phyloP scores from a whole-genome alignment of 2,797 vertebrate genomes.

The Muscicapa striata region DNA sequence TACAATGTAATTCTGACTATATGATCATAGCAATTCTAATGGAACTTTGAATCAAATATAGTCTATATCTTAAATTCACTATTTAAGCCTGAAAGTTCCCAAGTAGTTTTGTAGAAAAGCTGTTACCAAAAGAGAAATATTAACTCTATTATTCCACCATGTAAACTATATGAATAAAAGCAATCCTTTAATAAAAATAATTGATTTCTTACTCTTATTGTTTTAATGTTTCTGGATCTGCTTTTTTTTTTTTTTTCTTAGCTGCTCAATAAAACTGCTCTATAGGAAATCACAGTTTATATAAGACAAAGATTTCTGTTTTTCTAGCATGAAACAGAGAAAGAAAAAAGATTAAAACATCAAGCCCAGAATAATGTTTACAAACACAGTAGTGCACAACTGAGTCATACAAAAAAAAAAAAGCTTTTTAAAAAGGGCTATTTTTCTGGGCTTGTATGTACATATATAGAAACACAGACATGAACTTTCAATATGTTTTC shows the following conservation, averaged over 20 bases:
- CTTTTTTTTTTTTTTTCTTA: no score
- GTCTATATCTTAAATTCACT: not conserved
- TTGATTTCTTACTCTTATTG: not conserved
- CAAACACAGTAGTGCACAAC: not conserved
- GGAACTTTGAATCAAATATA: not conserved
- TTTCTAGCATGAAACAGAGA: not conserved
- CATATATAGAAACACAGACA: not conserved
- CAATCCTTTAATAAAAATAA: not conserved
- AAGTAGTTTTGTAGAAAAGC: not conserved
- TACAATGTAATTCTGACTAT: not conserved
- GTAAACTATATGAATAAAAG: not conserved
- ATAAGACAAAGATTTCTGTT: not conserved
- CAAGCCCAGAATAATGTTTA: not conserved
- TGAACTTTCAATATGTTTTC: not conserved
- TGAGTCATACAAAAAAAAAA: not conserved
- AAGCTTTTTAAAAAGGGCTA: accelerated
- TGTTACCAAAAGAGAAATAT: not conserved
- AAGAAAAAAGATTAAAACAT: not conserved
- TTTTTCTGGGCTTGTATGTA: not conserved
- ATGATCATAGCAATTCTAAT: not conserved
- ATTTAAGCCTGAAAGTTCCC: not conserved
- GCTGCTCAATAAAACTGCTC: not conserved
- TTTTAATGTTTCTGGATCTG: not conserved
- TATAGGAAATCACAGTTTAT: not conserved
- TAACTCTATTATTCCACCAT: not conserved